phyloP scores from a whole-genome alignment of 2,113 vertebrate species.

The Natator depressus region DNA sequence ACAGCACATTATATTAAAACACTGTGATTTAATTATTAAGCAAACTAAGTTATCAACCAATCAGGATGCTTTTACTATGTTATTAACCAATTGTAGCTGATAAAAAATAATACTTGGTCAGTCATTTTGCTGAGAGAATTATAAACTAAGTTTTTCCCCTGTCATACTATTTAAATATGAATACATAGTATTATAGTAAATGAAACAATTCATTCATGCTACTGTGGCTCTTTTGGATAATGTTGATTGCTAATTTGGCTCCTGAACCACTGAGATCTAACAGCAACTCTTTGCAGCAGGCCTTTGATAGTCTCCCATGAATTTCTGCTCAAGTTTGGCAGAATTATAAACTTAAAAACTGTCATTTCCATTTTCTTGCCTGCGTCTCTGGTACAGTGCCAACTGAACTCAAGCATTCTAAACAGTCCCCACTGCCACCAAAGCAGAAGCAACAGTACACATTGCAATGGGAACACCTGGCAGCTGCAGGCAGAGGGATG shows the following conservation, averaged over 20 bases:
- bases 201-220: neutral
- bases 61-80: neutral
- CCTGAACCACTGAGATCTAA: neutral
- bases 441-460: fast-evolving
- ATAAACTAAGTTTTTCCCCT: neutral
- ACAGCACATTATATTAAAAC: neutral
- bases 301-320: neutral
- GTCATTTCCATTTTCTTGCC: neutral
- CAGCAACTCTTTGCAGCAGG: neutral
- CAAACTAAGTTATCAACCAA: neutral
- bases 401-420: neutral
- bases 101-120: neutral
- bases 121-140: neutral
- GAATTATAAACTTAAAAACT: neutral
- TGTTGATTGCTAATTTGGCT: neutral
- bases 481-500: neutral
- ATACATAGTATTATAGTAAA: neutral
- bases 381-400: neutral
- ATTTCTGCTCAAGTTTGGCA: neutral
- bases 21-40: neutral
- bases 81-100: neutral
- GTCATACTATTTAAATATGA: neutral
- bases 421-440: fast-evolving
- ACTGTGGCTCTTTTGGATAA: neutral
- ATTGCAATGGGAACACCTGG: fast-evolving